Evolutionary conservation across 1,140 invertebrate species (phyloP).

Genomic region (Radopholus similis): DNA sequence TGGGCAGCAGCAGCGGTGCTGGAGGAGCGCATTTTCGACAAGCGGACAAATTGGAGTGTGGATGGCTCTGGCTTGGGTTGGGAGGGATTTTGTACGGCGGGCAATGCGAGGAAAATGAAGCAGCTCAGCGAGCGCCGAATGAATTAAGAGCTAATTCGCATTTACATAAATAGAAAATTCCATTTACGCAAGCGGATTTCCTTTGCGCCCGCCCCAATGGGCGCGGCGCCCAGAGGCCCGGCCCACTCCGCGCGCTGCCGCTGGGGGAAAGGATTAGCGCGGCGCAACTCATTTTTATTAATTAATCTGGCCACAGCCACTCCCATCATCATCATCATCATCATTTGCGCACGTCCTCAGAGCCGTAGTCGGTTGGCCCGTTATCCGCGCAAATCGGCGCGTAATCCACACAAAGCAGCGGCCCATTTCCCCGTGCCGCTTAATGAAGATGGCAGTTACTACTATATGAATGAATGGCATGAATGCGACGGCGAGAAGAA

Average conservation of each 20-base stretch:
- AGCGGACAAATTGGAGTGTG: not conserved
- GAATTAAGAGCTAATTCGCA: slow-evolving; percentile 10
- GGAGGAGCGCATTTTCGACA: not conserved
- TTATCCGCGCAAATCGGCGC: not conserved
- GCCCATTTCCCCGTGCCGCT: not conserved
- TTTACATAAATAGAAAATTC: slow-evolving; percentile 20
- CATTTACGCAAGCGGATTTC: slow-evolving; percentile 23
- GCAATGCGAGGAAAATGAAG: not conserved
- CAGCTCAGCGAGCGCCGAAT: not conserved
- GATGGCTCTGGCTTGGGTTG: not conserved
- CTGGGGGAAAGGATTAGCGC: no score
- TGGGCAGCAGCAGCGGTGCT: not conserved
- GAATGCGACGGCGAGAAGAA: not conserved
- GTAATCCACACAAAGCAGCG: not conserved
- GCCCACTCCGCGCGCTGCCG: no score
- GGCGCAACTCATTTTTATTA: slow-evolving; percentile 8
- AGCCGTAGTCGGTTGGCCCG: no score
- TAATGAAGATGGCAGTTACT: slow-evolving; percentile 7
- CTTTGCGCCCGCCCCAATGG: not conserved
- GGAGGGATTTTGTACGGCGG: not conserved
- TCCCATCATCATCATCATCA: no score
- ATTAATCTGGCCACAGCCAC: slow-evolving; percentile 1
- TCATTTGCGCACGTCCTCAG: slow-evolving; percentile 3
- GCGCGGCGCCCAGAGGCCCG: no score
- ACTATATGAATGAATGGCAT: not conserved